These are phyloP conservation scores for Phalacrocorax aristotelis DNA, from an alignment of 2,113 vertebrate genomes.

Conservation along the genomic window DNA sequence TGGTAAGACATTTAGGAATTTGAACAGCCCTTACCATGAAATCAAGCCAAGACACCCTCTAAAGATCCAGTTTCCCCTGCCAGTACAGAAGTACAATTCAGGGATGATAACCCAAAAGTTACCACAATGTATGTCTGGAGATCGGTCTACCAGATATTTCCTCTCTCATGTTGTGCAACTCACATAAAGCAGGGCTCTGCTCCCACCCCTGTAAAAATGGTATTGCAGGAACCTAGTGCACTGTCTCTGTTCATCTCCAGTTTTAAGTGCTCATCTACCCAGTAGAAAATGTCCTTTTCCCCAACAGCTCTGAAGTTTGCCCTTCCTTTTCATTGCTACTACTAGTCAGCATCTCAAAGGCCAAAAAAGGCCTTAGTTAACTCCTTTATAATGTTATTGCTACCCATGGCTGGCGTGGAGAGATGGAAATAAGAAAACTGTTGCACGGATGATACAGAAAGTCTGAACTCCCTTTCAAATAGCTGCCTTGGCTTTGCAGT, in stretches of 20 bases:
- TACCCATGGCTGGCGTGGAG: background rate
- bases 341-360: background rate
- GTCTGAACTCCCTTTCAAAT: constrained; percentile 16
- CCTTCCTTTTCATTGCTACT: background rate
- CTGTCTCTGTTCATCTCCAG: background rate
- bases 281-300: background rate
- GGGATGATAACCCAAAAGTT: background rate
- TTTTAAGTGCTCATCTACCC: background rate
- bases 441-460: background rate
- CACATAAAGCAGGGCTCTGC: background rate
- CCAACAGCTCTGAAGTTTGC: background rate
- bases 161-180: background rate
- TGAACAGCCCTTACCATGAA: background rate
- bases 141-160: background rate
- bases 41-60: background rate
- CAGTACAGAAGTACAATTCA: background rate
- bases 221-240: background rate
- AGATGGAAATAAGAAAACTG: background rate
- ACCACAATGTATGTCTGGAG: background rate
- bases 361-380: background rate
- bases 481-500: background rate
- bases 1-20: background rate
- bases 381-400: background rate
- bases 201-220: background rate
- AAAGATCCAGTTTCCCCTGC: background rate